Base-by-base conservation (phyloP, 2,113 vertebrate genomes). In the Columba livia region DNA sequence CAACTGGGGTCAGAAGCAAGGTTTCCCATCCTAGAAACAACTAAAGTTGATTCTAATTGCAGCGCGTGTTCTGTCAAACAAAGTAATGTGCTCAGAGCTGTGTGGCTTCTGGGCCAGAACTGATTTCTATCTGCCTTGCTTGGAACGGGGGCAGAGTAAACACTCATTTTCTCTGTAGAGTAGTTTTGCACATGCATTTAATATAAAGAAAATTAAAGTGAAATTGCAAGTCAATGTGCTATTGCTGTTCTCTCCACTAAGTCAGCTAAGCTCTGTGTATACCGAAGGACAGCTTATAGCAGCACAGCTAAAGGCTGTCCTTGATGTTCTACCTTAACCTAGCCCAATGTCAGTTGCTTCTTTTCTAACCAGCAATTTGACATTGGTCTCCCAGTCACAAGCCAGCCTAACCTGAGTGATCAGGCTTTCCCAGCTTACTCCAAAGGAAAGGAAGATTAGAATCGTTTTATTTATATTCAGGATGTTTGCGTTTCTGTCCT, bases 101-200 rank as follows among this genome's bases (percentile, higher is more conserved):
- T 0, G 12, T 40, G 83, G 83, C 86, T 89, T 56, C 83, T 92
- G 92, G 84, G 86, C 65, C 65, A 87, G 84, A 60, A 6, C 89
- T 54, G 70, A 81, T 96, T 95, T 89, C 89, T 70, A 64, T 84
- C 94, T 95, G 88, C 32, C 94, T 67, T 38, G 64, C 73, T 48
- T 79, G 86, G 77, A 90, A 81, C 51, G 7, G 0, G 0, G 42
- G 64, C 79, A 88, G 72, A 80, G 67, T 29, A 8, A 60, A 61
- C 48, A 6, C 58, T 62, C 2, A 3, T 83, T 79, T 62, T 38
- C n/a, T 72, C 70, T 90, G 70, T 10, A 34, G 36, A 75, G 56
- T 11, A 29, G 34, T 25, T 64, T 56, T 48, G 40, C 13, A 16
- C 19, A 12, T 83, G 24, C 3, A 4, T 84, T 83, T 85, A 57